These are phyloP conservation scores for Stenopsyche tienmushanensis DNA, from an alignment of 1,140 invertebrate species.

Conservation along the genomic window DNA sequence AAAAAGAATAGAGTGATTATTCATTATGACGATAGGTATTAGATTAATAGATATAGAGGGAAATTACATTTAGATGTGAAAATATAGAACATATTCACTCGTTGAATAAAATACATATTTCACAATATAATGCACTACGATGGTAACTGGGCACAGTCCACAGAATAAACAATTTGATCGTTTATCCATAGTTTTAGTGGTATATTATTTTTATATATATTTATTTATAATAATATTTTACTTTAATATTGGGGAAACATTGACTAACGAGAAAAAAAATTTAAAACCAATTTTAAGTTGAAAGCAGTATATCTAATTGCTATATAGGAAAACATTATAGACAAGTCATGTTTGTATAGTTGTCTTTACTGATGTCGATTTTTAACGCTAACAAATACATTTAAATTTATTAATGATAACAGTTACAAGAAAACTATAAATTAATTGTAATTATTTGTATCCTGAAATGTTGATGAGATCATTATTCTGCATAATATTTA, in stretches of 20 bases:
- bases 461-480: slow-evolving; percentile 17
- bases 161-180: no score
- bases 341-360: not conserved
- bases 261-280: not conserved
- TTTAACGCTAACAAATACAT: slow-evolving; percentile 12
- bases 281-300: not conserved
- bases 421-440: slow-evolving; percentile 15
- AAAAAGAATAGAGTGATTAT: not conserved
- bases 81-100: not conserved
- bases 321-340: not conserved
- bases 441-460: slow-evolving; percentile 11
- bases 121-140: not conserved
- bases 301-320: not conserved
- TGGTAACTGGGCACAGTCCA: not conserved
- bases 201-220: not conserved
- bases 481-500: slow-evolving; percentile 14
- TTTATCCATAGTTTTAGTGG: no score
- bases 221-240: not conserved
- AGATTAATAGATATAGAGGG: not conserved
- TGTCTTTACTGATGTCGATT: not conserved
- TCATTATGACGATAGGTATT: not conserved
- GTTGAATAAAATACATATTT: not conserved
- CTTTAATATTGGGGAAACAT: not conserved
- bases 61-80: not conserved
- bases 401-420: slow-evolving; percentile 18